Conservation (phyloP, 2,113 vertebrate genomes). For the Himantopus leucocephalus region DNA sequence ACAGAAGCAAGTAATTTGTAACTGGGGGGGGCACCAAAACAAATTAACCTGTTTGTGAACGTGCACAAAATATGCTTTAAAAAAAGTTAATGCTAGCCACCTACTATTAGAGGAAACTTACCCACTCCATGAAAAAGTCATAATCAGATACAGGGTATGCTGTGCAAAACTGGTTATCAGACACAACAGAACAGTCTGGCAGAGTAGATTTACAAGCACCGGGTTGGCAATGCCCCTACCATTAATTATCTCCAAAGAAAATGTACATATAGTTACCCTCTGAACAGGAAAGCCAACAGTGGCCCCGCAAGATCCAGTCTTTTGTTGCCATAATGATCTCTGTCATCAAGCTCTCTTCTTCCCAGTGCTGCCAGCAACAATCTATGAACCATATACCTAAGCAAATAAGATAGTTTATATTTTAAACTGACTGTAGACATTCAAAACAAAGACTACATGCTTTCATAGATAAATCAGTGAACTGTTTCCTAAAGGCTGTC, state of each 20-base stretch:
- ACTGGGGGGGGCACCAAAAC: not conserved
- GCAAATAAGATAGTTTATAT: not conserved
- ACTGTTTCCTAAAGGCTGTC: not conserved
- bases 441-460: not conserved
- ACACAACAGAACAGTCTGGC: not conserved
- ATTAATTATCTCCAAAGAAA: not conserved
- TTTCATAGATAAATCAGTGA: not conserved
- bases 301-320: conserved; percentile 98
- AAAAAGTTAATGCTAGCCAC: not conserved
- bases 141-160: not conserved
- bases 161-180: not conserved
- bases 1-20: not conserved
- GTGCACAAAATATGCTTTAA: not conserved
- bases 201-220: not conserved
- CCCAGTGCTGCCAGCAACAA: conserved; percentile 92
- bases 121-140: not conserved
- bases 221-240: not conserved
- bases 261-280: conserved; percentile 79
- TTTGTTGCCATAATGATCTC: conserved; percentile 99
- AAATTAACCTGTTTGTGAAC: not conserved
- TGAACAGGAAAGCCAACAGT: conserved; percentile 92
- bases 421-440: not conserved
- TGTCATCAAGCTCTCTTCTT: conserved; percentile 93
- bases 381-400: conserved; percentile 98
- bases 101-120: not conserved